Evolutionary conservation across 2,797 vertebrate genomes (phyloP), one percentile per base, ranked within the genome.

Genomic region (Thamnophis elegans): DNA sequence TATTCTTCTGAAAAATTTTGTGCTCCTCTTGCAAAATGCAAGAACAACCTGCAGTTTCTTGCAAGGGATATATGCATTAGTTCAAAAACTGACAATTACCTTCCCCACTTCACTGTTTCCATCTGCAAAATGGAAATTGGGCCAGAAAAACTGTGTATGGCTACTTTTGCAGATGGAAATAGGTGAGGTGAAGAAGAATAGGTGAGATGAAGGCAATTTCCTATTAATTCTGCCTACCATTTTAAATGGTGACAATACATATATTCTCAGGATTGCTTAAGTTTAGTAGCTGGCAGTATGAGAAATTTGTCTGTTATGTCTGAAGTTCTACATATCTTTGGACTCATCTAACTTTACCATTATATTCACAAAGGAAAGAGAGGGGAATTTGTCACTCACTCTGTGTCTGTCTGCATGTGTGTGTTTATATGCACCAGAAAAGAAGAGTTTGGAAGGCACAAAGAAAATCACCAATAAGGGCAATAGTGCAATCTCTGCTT

Each of bases 401-500:
- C 36, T 82, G 8, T 78, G 3, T 42, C 16, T 78, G 0, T 78
- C 8, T 73, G 32, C 42, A 8, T 42, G 36, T 42, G 62, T n/a
- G 7, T 78, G 1, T 82, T 10, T 47, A 11, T 47, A 25, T 82
- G 26, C 94, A 88, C 94, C 95, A 85, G 90, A 60, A 51, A 88
- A 94, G 88, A 93, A 78, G 32, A 93, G 62, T 92, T 95, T 91
- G 58, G 91, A 65, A 78, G 42, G 78, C 89, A 90, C 7, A 3
- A 87, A 94, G 92, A 92, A 93, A 91, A 51, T 94, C 94, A 85
- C 59, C 90, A 95, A 87, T 55, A 94, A 95, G 22, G 58, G 36
- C 22, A 90, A 53, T 90, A 94, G 0, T 59, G 91, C 87, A 25
- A 88, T 90, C 47, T 90, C 32, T 87, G 90, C 42, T 16, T 87